phyloP scores from a whole-genome alignment of 2,797 vertebrate genomes.

The Syngnathus acus region DNA sequence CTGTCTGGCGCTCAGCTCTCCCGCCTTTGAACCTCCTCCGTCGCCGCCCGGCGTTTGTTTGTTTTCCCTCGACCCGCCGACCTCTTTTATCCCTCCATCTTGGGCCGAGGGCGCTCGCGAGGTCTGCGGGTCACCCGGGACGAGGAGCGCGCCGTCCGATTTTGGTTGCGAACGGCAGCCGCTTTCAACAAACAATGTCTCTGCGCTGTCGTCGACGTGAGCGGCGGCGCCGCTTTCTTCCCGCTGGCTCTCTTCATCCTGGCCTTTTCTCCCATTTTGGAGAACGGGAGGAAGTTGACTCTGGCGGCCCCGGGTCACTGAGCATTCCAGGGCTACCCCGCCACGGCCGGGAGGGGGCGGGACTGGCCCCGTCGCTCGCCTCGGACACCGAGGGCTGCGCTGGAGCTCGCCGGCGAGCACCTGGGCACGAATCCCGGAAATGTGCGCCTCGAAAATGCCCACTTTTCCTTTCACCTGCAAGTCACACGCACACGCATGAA shows the following conservation, averaged over 20 bases:
- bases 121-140: slow-evolving; percentile 20
- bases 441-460: slow-evolving; percentile 89
- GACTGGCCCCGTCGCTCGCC: slow-evolving; percentile 53
- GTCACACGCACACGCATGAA: slow-evolving; percentile 2
- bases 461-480: slow-evolving; percentile 72
- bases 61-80: slow-evolving; percentile 16
- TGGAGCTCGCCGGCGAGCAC: slow-evolving; percentile 71
- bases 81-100: slow-evolving; percentile 17
- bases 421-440: slow-evolving; percentile 73
- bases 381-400: slow-evolving; percentile 72
- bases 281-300: slow-evolving; percentile 44
- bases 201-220: slow-evolving; percentile 15
- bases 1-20: slow-evolving; percentile 12
- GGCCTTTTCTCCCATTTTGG: slow-evolving; percentile 64
- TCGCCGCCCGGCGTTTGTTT: slow-evolving; percentile 13
- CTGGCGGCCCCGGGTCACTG: slow-evolving; percentile 46
- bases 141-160: slow-evolving; percentile 16
- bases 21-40: slow-evolving; percentile 24
- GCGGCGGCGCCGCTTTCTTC: slow-evolving; percentile 11
- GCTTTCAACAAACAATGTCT: slow-evolving; percentile 30
- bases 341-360: slow-evolving; percentile 17
- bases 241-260: slow-evolving; percentile 37
- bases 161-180: slow-evolving; percentile 32
- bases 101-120: slow-evolving; percentile 9
- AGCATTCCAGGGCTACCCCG: slow-evolving; percentile 33